Evolutionary conservation across 2,797 vertebrate genomes (phyloP).

Genomic region (Heliangelus exortis): DNA sequence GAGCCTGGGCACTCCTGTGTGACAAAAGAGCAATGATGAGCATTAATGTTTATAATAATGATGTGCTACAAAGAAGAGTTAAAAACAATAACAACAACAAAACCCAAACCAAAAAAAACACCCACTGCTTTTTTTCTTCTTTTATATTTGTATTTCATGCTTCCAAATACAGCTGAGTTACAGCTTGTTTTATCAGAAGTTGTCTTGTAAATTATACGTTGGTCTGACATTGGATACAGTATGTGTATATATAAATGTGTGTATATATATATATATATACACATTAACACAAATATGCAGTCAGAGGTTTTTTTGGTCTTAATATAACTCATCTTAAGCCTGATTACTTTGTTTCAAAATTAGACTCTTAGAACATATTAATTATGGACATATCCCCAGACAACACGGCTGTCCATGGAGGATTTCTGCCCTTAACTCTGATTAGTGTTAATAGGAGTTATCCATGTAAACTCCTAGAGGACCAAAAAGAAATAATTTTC

Average conservation of each 20-base stretch:
- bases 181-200: neutral
- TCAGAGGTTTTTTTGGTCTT: slow-evolving; percentile 21
- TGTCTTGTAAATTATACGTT: neutral
- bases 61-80: neutral
- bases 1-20: neutral
- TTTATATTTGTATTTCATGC: neutral
- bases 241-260: neutral
- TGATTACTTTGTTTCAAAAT: slow-evolving; percentile 54
- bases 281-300: slow-evolving; percentile 3
- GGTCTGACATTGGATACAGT: slow-evolving; percentile 4
- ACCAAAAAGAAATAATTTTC: neutral
- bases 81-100: neutral
- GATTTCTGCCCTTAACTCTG: slow-evolving; percentile 29
- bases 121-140: neutral
- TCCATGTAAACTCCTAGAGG: slow-evolving; percentile 6
- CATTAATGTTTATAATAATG: neutral
- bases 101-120: neutral
- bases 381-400: slow-evolving; percentile 42
- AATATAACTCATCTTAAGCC: slow-evolving; percentile 55
- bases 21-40: slow-evolving; percentile 19
- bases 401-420: neutral
- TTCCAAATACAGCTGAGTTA: slow-evolving; percentile 9
- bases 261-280: neutral
- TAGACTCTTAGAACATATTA: slow-evolving; percentile 45
- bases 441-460: slow-evolving; percentile 5